Evolutionary conservation across 23 tunicate genomes (phyloP), one percentile per base, ranked within the genome.

Genomic region (Diplosoma virens): DNA sequence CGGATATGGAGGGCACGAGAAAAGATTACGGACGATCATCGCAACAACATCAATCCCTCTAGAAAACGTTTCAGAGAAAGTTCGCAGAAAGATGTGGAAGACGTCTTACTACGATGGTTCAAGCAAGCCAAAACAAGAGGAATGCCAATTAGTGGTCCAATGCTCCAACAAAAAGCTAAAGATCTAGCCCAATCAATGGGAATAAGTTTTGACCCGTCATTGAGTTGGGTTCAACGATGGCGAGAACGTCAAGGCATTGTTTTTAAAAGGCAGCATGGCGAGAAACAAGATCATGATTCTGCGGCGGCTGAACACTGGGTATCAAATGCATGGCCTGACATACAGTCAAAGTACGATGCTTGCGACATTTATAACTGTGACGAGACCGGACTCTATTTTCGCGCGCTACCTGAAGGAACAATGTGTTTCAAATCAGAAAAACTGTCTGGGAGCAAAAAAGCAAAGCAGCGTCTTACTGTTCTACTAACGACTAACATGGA

Each of bases 371-470:
- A 46, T 36, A 46, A 65, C 58, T 69, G 30, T n/a, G n/a, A n/a
- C n/a, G n/a, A n/a, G n/a, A n/a, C n/a, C n/a, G n/a, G n/a, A n/a
- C n/a, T n/a, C n/a, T 37, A 71, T 47, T 71, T 55, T 41, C 66
- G 66, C 1, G 47, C 64, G 32, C 32, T 55, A 4, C 79, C 66
- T 1, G 45, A n/a, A 75, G 66, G 66, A 75, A 55, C 66, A 6
- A 75, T 75, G 79, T 75, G 79, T 31, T 52, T 50, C 1, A 54
- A 32, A 52, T 54, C 64, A 31, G 66, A 75, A 75, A 75, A 75
- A 47, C 24, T 75, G 25, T 75, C 66, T 4, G 66, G 66, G 11
- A 17, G 41, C 3, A 75, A 75, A 71, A 71, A 75, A 55, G 46
- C 66, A 75, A 75, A 75, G 32, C 66, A 75, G 41, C 66, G 66